phyloP scores from a whole-genome alignment of 2,888 invertebrate species.

The Thelaira solivaga region DNA sequence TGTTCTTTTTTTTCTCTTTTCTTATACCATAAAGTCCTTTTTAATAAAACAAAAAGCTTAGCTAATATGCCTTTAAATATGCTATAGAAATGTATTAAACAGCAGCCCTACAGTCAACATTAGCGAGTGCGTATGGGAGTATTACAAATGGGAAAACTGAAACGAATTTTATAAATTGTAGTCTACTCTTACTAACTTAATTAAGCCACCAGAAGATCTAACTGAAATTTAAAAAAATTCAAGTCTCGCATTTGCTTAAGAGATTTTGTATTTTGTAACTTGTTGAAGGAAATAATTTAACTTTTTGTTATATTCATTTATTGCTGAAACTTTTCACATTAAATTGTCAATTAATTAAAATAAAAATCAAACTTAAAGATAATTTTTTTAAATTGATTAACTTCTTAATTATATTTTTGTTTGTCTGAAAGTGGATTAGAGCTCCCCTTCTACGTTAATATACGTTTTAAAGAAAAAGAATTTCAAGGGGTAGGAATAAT shows the following conservation, averaged over 20 bases:
- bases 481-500: no score
- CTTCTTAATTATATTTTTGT: no score
- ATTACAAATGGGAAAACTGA: neutral
- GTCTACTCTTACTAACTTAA: no score
- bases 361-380: neutral
- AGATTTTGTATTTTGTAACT: neutral
- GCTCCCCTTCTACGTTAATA: no score
- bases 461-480: no score
- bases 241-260: neutral
- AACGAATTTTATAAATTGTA: no score
- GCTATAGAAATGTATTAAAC: conserved; percentile 11
- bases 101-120: neutral
- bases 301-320: neutral
- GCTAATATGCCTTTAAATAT: conserved; percentile 37
- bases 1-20: neutral
- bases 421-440: no score
- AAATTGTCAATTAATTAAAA: conserved; percentile 46
- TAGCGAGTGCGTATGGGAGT: neutral
- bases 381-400: no score
- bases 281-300: conserved; percentile 8
- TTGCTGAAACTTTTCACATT: neutral
- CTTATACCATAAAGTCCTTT: no score
- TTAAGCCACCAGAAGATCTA: neutral
- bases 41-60: conserved; percentile 27
- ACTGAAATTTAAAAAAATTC: neutral